These are phyloP conservation scores for Craniophora ligustri DNA, from an alignment of 2,888 invertebrate genomes.

Conservation along the genomic window DNA sequence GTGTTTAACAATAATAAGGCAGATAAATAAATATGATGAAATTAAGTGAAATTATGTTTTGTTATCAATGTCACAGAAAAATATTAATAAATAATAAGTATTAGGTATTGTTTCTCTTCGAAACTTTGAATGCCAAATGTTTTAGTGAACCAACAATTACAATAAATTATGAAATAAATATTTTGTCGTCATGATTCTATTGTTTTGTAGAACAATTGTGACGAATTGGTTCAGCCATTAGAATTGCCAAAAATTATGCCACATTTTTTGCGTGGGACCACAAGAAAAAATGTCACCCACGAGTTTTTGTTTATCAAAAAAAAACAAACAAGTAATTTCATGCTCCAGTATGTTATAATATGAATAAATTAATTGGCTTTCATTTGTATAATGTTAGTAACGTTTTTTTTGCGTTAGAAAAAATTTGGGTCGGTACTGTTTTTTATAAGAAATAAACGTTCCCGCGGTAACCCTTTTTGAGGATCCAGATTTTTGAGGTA, in stretches of 20 bases:
- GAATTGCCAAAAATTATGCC: constrained; percentile 3
- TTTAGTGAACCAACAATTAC: constrained; percentile 7
- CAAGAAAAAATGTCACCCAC: constrained; percentile 82
- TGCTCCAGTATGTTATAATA: constrained; percentile 64
- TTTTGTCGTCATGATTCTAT: constrained; percentile 22
- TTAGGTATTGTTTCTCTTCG: no score
- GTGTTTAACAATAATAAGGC: constrained; percentile 22
- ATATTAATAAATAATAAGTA: no score
- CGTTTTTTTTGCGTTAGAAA: constrained; percentile 25
- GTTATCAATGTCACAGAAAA: background rate
- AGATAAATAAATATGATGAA: constrained; percentile 16
- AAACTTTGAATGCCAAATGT: constrained; percentile 9
- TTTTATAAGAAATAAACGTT: constrained; percentile 5
- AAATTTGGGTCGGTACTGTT: constrained; percentile 12
- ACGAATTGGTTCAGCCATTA: constrained; percentile 55
- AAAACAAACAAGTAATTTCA: constrained; percentile 77
- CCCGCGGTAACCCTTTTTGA: background rate
- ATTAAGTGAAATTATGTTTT: constrained; percentile 35
- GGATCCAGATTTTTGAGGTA: background rate
- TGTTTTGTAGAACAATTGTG: constrained; percentile 56
- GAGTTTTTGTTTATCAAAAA: constrained; percentile 60
- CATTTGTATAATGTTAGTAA: constrained; percentile 44
- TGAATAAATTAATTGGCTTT: constrained; percentile 67
- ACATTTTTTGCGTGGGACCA: constrained; percentile 71
- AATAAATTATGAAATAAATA: constrained; percentile 17